phyloP scores from a whole-genome alignment of 2,888 invertebrate species.

The Mylabris sibirica region DNA sequence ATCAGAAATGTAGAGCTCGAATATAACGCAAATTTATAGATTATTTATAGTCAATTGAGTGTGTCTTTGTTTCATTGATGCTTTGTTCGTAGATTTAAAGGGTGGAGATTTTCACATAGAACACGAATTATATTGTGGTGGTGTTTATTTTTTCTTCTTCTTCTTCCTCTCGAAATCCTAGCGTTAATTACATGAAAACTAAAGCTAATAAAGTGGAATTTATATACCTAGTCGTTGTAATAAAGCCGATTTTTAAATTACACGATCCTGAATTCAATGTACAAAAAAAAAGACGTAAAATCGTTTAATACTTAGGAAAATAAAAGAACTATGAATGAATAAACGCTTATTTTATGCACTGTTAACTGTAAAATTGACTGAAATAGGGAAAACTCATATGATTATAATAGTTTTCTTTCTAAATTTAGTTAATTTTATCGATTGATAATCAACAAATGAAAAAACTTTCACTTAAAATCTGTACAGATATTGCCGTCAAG shows the following conservation, averaged over 20 bases:
- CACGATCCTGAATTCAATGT: neutral
- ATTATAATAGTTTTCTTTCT: neutral
- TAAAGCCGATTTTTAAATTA: neutral
- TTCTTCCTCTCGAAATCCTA: too few relatives aligned
- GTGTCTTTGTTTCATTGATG: too few relatives aligned
- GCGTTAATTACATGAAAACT: too few relatives aligned
- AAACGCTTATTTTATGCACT: conserved; percentile 32
- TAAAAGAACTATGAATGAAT: conserved; percentile 20
- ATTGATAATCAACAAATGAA: neutral
- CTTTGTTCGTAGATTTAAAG: too few relatives aligned
- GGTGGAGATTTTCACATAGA: too few relatives aligned
- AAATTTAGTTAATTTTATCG: neutral
- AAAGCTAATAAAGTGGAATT: too few relatives aligned
- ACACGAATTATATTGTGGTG: too few relatives aligned
- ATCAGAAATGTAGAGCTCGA: too few relatives aligned
- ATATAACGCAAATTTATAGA: too few relatives aligned
- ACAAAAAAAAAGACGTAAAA: neutral
- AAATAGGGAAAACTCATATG: neutral
- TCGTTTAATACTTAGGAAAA: neutral
- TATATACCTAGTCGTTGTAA: neutral
- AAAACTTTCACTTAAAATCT: neutral
- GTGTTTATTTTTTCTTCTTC: too few relatives aligned
- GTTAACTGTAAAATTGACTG: conserved; percentile 28
- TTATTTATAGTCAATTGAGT: too few relatives aligned
- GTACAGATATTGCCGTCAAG: neutral